phyloP scores from a whole-genome alignment of 2,888 invertebrate species.

The Helleia helle region DNA sequence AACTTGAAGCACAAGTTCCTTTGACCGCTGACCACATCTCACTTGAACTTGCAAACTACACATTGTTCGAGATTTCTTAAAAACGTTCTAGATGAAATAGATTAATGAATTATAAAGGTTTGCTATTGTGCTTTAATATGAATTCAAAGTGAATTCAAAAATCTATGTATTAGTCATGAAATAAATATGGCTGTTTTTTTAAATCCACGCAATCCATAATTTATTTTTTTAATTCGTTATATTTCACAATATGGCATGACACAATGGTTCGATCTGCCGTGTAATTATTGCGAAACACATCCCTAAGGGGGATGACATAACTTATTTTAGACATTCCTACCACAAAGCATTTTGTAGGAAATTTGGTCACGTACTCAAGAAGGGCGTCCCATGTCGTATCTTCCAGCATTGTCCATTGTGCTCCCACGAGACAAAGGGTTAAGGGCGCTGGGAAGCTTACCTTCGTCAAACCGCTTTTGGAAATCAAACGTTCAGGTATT shows the following conservation, averaged over 20 bases:
- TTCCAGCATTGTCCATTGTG: conserved; percentile 66
- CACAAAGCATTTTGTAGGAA: conserved; percentile 63
- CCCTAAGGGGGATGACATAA: conserved; percentile 54
- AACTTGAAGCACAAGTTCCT: conserved; percentile 36
- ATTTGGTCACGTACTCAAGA: conserved; percentile 65
- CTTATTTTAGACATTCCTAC: conserved; percentile 52
- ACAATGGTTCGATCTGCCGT: background rate
- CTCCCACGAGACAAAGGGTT: conserved; percentile 69
- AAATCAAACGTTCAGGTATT: conserved; percentile 57
- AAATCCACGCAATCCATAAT: no score
- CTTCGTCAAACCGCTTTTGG: conserved; percentile 65
- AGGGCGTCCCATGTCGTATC: conserved; percentile 65
- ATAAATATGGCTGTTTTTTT: no score
- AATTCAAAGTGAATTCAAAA: no score
- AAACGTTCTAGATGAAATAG: conserved; percentile 14
- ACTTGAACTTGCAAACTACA: conserved; percentile 24
- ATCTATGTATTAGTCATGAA: no score
- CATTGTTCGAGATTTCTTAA: conserved; percentile 13
- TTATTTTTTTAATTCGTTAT: no score
- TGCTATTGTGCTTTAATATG: no score
- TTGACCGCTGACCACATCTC: conserved; percentile 48
- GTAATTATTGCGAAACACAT: conserved; percentile 12
- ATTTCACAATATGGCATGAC: no score
- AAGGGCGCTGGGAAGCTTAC: conserved; percentile 52
- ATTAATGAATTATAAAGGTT: background rate